A percentile compares a stretch with the other conserved stretches of the same genome.
phyloP scores from a whole-genome alignment of 2,113 vertebrate genomes.

The Crotalus viridis region DNA sequence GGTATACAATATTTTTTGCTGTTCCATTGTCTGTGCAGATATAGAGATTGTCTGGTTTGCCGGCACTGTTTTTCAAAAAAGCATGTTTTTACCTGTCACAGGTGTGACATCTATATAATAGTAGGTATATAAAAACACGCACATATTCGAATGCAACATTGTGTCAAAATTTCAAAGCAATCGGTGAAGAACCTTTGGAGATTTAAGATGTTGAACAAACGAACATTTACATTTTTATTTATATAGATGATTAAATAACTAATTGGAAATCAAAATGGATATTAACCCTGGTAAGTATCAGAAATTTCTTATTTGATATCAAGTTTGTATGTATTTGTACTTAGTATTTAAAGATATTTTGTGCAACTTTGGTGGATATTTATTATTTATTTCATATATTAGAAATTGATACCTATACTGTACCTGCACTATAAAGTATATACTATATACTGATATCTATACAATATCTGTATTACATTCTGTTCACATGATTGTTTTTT shows the following conservation, averaged over 20 bases:
- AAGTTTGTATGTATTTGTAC: not conserved
- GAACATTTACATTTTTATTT: too few relatives aligned
- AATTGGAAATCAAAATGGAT: not conserved
- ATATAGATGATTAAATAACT: not conserved
- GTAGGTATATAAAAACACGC: too few relatives aligned
- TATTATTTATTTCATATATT: not conserved
- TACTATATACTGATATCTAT: not conserved
- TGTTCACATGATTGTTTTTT: not conserved
- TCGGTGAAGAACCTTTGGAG: too few relatives aligned
- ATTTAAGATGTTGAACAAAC: too few relatives aligned
- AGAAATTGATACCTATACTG: not conserved
- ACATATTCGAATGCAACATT: too few relatives aligned
- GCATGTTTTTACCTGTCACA: too few relatives aligned
- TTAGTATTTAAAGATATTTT: not conserved
- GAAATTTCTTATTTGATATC: not conserved
- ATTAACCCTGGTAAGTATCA: not conserved
- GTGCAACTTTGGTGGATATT: not conserved
- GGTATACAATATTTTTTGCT: too few relatives aligned
- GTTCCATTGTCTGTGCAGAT: too few relatives aligned
- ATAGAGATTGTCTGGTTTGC: too few relatives aligned
- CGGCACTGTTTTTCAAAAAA: too few relatives aligned
- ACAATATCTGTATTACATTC: not conserved
- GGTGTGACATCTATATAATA: too few relatives aligned
- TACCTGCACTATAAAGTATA: not conserved
- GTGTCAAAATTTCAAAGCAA: too few relatives aligned